A percentile compares a stretch with the other conserved stretches of the same genome.
phyloP scores from a whole-genome alignment of 2,113 vertebrate species.

The Panurus biarmicus region DNA sequence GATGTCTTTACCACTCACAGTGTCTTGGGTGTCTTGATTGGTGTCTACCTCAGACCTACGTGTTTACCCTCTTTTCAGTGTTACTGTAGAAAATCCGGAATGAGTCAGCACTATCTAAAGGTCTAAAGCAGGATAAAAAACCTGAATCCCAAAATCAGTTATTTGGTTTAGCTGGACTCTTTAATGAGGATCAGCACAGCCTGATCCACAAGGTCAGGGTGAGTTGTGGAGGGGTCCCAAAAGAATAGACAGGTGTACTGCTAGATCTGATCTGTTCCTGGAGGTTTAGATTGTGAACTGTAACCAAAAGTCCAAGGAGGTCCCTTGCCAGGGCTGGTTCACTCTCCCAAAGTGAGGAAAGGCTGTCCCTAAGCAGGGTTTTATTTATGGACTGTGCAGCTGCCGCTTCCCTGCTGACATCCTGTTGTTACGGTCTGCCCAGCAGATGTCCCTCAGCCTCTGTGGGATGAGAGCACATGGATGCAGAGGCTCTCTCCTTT shows the following conservation, averaged over 20 bases:
- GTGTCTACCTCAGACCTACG: neutral
- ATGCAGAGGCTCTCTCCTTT: neutral
- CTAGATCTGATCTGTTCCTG: neutral
- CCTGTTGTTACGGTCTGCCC: neutral
- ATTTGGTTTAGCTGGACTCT: neutral
- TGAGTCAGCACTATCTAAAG: neutral
- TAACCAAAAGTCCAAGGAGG: neutral
- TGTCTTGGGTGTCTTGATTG: no score
- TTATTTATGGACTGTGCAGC: neutral
- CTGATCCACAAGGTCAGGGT: neutral
- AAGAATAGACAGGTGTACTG: neutral
- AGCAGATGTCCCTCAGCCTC: neutral
- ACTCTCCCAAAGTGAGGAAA: neutral
- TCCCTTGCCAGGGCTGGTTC: rapidly evolving
- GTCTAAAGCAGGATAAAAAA: neutral
- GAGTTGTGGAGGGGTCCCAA: rapidly evolving
- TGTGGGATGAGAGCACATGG: neutral
- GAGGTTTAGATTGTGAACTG: neutral
- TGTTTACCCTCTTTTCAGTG: neutral
- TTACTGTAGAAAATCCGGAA: neutral
- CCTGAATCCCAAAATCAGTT: neutral
- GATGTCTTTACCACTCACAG: neutral
- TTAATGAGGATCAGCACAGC: neutral
- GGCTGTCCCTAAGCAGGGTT: neutral
- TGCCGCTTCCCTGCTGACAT: neutral